These are phyloP conservation scores for Acinonyx jubatus DNA, from an alignment of 2,113 vertebrate genomes.

Conservation along the genomic window DNA sequence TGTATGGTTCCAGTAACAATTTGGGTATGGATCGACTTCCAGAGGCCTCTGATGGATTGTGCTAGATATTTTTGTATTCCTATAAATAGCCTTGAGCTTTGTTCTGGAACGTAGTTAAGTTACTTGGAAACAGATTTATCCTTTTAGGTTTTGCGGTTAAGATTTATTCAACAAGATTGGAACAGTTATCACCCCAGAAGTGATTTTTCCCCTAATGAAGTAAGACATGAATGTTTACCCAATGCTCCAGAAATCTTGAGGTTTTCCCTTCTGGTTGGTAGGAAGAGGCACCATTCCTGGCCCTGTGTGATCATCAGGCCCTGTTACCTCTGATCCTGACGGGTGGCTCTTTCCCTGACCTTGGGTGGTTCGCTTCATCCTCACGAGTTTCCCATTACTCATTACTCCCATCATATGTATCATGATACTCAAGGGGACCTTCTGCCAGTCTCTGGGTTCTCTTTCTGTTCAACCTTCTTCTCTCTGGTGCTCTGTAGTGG, in stretches of 20 bases:
- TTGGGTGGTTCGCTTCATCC: not conserved
- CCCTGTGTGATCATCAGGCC: not conserved
- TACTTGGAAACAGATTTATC: constrained; percentile 33
- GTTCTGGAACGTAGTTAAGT: constrained; percentile 43
- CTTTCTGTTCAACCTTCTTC: not conserved
- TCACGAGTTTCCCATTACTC: not conserved
- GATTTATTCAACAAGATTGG: not conserved
- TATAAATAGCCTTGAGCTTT: constrained; percentile 56
- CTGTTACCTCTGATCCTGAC: not conserved
- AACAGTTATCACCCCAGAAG: not conserved
- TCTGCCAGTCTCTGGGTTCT: not conserved
- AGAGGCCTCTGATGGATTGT: constrained; percentile 16
- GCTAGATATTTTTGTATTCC: constrained; percentile 34
- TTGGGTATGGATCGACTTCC: not conserved
- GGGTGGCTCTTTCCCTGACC: not conserved
- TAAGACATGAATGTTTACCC: not conserved
- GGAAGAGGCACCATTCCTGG: not conserved
- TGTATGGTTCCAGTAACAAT: not conserved
- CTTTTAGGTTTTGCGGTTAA: constrained; percentile 43
- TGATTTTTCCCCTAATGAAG: not conserved
- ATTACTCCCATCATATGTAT: not conserved
- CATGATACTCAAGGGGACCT: not conserved
- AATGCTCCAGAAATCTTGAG: not conserved
- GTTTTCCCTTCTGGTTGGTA: not conserved
- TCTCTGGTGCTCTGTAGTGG: not conserved